Percentiles rank a stretch among this genome's conserved stretches.
phyloP scores from a whole-genome alignment of 2,888 invertebrate genomes.

The Drosophila quinaria region DNA sequence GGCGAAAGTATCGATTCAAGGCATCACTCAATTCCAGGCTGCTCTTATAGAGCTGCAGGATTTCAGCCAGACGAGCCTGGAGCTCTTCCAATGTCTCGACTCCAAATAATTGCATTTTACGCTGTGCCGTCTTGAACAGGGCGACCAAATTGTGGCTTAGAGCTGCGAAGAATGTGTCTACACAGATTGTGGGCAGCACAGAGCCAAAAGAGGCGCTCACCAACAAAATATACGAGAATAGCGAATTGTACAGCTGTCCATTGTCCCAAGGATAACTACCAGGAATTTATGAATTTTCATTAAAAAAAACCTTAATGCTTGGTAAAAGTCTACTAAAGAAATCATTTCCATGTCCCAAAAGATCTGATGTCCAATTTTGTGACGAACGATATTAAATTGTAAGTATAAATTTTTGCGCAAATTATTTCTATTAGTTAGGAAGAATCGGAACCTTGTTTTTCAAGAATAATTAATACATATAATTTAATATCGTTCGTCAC shows the following conservation, averaged over 20 bases:
- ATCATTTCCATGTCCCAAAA: too few relatives aligned
- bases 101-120: conserved; percentile 37
- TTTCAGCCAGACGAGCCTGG: conserved; percentile 1
- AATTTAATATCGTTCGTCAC: too few relatives aligned
- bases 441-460: too few relatives aligned
- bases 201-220: conserved; percentile 27
- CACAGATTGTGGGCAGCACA: conserved; percentile 37
- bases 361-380: too few relatives aligned
- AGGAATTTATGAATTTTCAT: too few relatives aligned
- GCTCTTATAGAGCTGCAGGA: conserved; percentile 42
- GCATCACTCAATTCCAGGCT: conserved; percentile 42
- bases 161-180: conserved; percentile 52
- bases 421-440: too few relatives aligned
- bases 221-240: conserved; percentile 30
- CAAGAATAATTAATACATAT: too few relatives aligned
- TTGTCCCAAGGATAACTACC: too few relatives aligned
- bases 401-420: too few relatives aligned
- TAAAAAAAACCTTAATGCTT: too few relatives aligned
- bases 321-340: too few relatives aligned
- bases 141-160: conserved; percentile 61
- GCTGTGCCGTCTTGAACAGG: conserved; percentile 53
- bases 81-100: conserved; percentile 9
- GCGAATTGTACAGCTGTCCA: not conserved
- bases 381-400: too few relatives aligned
- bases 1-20: conserved; percentile 41